Base-by-base conservation (phyloP, 2,888 invertebrate species). In the Rotaria macrura region DNA sequence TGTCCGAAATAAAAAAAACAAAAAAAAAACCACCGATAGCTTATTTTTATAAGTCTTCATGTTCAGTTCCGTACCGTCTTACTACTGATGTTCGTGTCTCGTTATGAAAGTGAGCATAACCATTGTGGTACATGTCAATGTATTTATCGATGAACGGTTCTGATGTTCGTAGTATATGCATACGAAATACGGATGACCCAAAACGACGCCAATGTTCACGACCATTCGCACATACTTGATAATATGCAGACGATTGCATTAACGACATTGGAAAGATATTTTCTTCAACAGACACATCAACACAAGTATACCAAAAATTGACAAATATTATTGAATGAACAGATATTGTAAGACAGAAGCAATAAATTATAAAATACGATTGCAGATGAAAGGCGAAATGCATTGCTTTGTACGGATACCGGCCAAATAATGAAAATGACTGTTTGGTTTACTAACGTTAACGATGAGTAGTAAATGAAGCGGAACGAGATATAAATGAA, bases 61-160 rank as follows among this genome's bases (percentile, higher is more conserved):
- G 79, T 38, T 40, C 14, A 9, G 79, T n/a, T 9, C 79, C 79
- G 14, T 79, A 43, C 43, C 79, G 20, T 43, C 20, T 79, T 25
- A n/a, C 79, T 2, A 79, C 43, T 43, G 79, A 43, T 43, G 9
- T 7, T 40, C 40, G 4, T n/a, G 40, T 79, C 43, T 40, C 43
- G 14, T 79, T 43, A 79, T 79, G 79, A 43, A 79, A 3, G 43
- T 79, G 79, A 43, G n/a, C 79, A 79, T 79, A 79, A 43, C 79
- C 79, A 43, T 79, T 79, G n/a, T 79, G 79, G 25, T 79, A 2
- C 25, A 79, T 12, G 0, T 25, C 6, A 79, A 79, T 7, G 23
- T 20, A n/a, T 43, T 43, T 79, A 79, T 79, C 79, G 25, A 79
- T n/a, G 5, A n/a, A 25, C 4, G 79, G 79, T 4, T 43, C 40